Evolutionary conservation across 2,797 vertebrate genomes (phyloP), one percentile per base, ranked within the genome.

Genomic region (Pipistrellus pygmaeus): DNA sequence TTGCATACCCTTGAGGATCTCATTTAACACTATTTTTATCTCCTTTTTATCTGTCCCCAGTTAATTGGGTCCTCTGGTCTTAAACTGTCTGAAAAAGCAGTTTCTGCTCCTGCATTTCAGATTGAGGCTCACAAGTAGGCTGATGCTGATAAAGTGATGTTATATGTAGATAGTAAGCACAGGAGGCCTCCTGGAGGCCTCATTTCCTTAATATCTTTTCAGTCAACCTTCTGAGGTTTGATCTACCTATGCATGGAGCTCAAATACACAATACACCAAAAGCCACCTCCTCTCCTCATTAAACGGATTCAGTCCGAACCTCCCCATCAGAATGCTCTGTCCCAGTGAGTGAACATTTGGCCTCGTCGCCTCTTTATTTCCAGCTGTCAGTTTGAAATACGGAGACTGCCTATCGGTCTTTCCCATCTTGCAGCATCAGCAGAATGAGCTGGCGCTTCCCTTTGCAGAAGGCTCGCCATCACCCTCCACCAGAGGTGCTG

Each of bases 1-100:
- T 96, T 96, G 83, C 97, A 96, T 96, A 85, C 90, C 90, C 94
- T 97, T 72, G 81, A 95, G 96, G 95, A 95, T 89, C 96, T 97
- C 97, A 97, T 96, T 97, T 97, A 85, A 69, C n/a, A 85, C 12
- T 53, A 69, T 92, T 92, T 95, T 97, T 96, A 96, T 96, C 93
- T 96, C 86, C 46, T 82, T 84, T 82, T 85, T 86, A 77, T 86
- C 90, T 72, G 94, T 96, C 95, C 97, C 96, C 73, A 93, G 96
- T 84, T 97, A 97, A 97, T 97, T 96, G 93, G 93, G 76, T 97
- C 86, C 94, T 95, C 14, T 66, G 90, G 88, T 95, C 88, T 94
- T 88, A 93, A 94, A 35, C 86, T 92, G 85, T 72, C 80, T 91
- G 83, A 91, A 93, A 96, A 96, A 57, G 64, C 94, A 80, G 75